Percentiles rank a stretch among this genome's conserved stretches.
Evolutionary conservation across 1,140 invertebrate species (phyloP).

Genomic region (Chironomus striatipennis): DNA sequence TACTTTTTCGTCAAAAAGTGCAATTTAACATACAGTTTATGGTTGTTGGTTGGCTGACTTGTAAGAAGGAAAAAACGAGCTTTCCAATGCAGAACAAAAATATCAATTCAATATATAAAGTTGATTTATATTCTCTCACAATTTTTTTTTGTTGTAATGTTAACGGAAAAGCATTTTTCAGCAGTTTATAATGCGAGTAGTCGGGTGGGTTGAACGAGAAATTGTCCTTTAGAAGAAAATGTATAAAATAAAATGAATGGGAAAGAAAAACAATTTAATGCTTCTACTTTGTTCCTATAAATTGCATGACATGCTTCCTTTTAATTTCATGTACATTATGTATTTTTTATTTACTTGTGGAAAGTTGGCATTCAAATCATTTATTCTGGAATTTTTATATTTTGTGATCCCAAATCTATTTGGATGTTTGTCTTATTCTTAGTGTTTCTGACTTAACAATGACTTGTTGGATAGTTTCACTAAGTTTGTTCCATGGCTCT

Average conservation of each 20-base stretch:
- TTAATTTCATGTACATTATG: neutral
- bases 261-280: neutral
- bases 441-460: too few species aligned
- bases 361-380: too few species aligned
- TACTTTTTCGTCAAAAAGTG: neutral
- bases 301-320: constrained; percentile 12
- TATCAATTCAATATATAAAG: neutral
- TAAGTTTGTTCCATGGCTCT: too few species aligned
- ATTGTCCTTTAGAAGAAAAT: neutral
- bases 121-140: neutral
- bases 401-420: too few species aligned
- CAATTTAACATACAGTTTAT: neutral
- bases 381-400: too few species aligned
- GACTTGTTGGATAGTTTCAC: too few species aligned
- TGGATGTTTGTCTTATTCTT: too few species aligned
- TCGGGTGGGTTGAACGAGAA: neutral
- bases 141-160: neutral
- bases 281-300: neutral
- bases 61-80: neutral
- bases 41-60: neutral
- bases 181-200: neutral
- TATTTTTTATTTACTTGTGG: neutral
- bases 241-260: too few species aligned
- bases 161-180: constrained; percentile 1
- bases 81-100: neutral